phyloP scores from a whole-genome alignment of 1,140 invertebrate species.

The Phenacoccus solenopsis region DNA sequence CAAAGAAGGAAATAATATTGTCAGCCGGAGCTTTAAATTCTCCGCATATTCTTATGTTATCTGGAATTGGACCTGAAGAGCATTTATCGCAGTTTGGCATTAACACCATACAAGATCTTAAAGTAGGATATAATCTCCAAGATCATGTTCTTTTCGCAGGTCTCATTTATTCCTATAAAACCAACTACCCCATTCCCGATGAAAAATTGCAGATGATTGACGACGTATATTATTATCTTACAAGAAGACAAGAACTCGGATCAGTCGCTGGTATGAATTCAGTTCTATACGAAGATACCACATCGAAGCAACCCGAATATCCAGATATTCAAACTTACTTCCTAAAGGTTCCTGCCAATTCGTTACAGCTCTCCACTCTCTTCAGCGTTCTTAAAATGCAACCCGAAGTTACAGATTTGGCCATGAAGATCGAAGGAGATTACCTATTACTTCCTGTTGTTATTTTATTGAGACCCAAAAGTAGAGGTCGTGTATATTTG shows the following conservation, averaged over 20 bases:
- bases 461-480: conserved; percentile 37
- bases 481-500: conserved; percentile 37
- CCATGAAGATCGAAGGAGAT: not conserved
- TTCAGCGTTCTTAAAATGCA: not conserved
- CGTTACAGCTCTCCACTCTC: not conserved
- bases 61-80: conserved; percentile 39
- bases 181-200: not conserved
- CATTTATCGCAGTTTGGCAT: conserved; percentile 37
- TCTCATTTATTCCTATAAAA: conserved; percentile 36
- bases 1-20: conserved; percentile 59
- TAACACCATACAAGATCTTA: conserved; percentile 54
- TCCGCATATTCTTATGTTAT: conserved; percentile 82
- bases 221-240: not conserved
- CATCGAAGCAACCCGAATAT: not conserved
- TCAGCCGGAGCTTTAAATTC: conserved; percentile 75
- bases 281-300: not conserved
- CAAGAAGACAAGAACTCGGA: not conserved
- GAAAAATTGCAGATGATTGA: not conserved
- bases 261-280: not conserved
- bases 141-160: conserved; percentile 47
- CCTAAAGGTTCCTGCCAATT: not conserved
- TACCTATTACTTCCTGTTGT: not conserved
- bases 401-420: not conserved
- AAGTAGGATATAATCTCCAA: conserved; percentile 58
- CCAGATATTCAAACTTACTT: not conserved